A percentile compares a stretch with the other conserved stretches of the same genome.
These are phyloP conservation scores for Rhynchomys soricoides DNA, from an alignment of 2,113 vertebrate species.

Conservation along the genomic window DNA sequence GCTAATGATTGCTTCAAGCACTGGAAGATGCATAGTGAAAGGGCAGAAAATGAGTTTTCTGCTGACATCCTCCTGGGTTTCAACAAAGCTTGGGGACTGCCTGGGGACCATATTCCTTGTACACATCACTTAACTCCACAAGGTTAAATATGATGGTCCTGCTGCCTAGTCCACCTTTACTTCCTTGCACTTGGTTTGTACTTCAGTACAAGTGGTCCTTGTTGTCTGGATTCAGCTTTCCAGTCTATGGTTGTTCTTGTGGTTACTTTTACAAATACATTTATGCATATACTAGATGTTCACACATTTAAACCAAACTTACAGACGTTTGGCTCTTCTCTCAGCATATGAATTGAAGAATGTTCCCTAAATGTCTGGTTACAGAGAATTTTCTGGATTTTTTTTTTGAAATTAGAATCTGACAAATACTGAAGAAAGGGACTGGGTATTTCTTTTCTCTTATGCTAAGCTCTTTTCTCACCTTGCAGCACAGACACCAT, in stretches of 20 bases:
- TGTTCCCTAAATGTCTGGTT: neutral
- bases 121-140: neutral
- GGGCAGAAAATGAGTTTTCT: neutral
- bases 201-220: no score
- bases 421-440: no score
- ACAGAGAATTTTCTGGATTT: neutral
- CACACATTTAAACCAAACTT: no score
- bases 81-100: neutral
- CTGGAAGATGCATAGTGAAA: neutral
- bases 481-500: constrained; percentile 83
- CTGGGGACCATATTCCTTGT: neutral
- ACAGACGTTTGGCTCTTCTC: neutral
- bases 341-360: neutral
- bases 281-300: neutral
- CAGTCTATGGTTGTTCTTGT: no score
- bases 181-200: neutral
- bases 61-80: neutral
- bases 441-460: neutral
- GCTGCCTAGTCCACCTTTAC: neutral
- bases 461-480: constrained; percentile 17
- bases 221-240: no score
- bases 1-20: neutral
- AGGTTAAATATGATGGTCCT: neutral
- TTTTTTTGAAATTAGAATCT: neutral
- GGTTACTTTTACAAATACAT: no score